These are phyloP conservation scores for Drosophila triauraria DNA, from an alignment of 1,140 invertebrate species.

Conservation along the genomic window DNA sequence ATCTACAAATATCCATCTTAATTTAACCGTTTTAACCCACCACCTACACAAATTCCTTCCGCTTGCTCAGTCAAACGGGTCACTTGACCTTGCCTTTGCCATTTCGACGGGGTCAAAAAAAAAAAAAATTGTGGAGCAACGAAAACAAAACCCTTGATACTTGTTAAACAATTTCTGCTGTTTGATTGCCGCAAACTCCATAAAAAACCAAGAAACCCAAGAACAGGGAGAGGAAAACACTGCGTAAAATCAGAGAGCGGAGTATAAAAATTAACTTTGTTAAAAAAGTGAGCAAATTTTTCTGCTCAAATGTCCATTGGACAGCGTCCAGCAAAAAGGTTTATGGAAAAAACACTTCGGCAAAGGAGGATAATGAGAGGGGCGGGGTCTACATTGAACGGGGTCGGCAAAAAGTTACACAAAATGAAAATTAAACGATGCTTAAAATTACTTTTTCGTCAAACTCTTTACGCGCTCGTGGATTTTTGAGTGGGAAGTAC, in stretches of 20 bases:
- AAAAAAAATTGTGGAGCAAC: conserved; percentile 13
- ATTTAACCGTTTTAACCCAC: background rate
- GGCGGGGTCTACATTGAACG: conserved; percentile 23
- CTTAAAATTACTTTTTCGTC: conserved; percentile 82
- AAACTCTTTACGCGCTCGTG: conserved; percentile 64
- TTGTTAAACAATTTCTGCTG: conserved; percentile 61
- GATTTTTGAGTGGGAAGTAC: conserved; percentile 21
- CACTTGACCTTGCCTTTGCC: conserved; percentile 62
- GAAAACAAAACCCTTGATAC: conserved; percentile 52
- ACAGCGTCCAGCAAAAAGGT: conserved; percentile 49
- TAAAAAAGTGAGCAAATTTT: conserved; percentile 70
- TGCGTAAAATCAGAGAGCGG: conserved; percentile 54
- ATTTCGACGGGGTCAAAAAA: conserved; percentile 41
- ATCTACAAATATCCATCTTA: conserved; percentile 5
- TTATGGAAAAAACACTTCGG: conserved; percentile 24
- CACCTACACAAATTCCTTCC: background rate
- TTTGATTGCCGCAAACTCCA: conserved; percentile 51
- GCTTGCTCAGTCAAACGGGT: conserved; percentile 19
- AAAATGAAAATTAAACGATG: conserved; percentile 83
- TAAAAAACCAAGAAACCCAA: conserved; percentile 20
- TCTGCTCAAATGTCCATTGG: conserved; percentile 71
- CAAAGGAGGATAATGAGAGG: background rate
- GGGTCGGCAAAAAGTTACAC: conserved; percentile 59
- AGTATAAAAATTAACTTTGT: conserved; percentile 80
- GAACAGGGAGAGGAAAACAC: conserved; percentile 17